These are phyloP conservation scores for Agrypnus murinus DNA, from an alignment of 2,888 invertebrate genomes.

Conservation along the genomic window DNA sequence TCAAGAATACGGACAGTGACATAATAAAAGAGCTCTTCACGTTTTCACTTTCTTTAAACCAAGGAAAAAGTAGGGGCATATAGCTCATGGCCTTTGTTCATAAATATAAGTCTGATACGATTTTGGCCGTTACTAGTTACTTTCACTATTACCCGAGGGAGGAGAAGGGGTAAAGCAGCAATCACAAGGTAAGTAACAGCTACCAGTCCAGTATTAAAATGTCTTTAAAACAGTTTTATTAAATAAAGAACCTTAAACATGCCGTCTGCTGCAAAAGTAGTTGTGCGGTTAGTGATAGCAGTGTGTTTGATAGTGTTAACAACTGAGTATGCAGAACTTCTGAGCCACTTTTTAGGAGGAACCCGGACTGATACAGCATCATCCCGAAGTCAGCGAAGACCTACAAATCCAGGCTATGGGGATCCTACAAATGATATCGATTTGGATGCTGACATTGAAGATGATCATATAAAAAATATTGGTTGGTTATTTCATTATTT, in stretches of 20 bases:
- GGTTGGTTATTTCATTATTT: slow-evolving; percentile 59
- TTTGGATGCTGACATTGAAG: slow-evolving; percentile 72
- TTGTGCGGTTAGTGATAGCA: slow-evolving; percentile 73
- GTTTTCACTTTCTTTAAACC: slow-evolving; percentile 36
- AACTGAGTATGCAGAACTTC: slow-evolving; percentile 73
- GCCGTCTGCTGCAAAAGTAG: slow-evolving; percentile 66
- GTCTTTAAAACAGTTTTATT: slow-evolving; percentile 42
- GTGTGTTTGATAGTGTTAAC: slow-evolving; percentile 74
- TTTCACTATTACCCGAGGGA: slow-evolving; percentile 53
- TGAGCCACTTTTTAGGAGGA: slow-evolving; percentile 72
- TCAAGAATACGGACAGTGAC: too few species aligned
- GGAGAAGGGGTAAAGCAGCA: slow-evolving; percentile 51
- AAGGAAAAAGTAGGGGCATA: slow-evolving; percentile 24
- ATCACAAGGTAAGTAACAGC: slow-evolving; percentile 52
- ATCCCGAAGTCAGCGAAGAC: slow-evolving; percentile 62
- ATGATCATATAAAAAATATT: slow-evolving; percentile 68
- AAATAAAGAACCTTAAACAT: slow-evolving; percentile 57
- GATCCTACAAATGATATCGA: slow-evolving; percentile 69
- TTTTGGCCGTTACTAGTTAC: slow-evolving; percentile 45
- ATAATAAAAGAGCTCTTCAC: slow-evolving; percentile 14
- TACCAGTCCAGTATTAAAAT: slow-evolving; percentile 50
- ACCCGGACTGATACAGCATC: slow-evolving; percentile 65
- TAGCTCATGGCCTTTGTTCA: slow-evolving; percentile 39
- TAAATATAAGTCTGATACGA: slow-evolving; percentile 24
- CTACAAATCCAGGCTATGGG: slow-evolving; percentile 70